Base-by-base conservation (phyloP, 2,888 invertebrate species). In the Orthosia gracilis region DNA sequence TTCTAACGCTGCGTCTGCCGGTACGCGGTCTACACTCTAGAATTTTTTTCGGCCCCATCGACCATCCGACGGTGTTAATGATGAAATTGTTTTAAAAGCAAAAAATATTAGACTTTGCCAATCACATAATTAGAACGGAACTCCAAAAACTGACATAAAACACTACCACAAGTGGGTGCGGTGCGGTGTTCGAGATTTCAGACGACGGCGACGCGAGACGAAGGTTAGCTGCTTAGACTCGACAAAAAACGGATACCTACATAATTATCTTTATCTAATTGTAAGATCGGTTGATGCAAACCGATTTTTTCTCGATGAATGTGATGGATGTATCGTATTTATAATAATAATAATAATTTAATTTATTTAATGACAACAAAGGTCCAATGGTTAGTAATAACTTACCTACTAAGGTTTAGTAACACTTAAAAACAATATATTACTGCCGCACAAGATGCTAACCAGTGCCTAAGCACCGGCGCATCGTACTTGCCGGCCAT, bases 141-240 rank as follows among this genome's bases (percentile, higher is more conserved):
- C 63, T 52, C 52, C 55, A 78, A 82, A 82, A 75, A 69, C 58
- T 55, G 50, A 45, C 61, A 52, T 50, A 23, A n/a, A 31, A 49
- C 61, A 49, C 61, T 45, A 40, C 52, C 21, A 66, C 64, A 61
- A 77, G 68, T 85, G 80, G 84, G 88, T 83, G 86, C 79, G 83
- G 82, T 80, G 75, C 80, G 84, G 82, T 80, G 75, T 68, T 76
- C 80, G 71, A 84, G 85, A 86, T 87, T 86, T 84, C 85, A 76
- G 74, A 82, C 76, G 80, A 71, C 77, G 21, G 66, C 76, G 80
- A 71, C 76, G 21, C 73, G 26, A 63, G 63, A 62, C 12, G 61
- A 86, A 88, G 87, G 87, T 79, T 74, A 84, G 70, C 86, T 61
- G 62, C 70, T 85, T 75, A 57, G 69, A 65, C 21, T 13, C 49